A percentile compares a stretch with the other conserved stretches of the same genome.
Evolutionary conservation across 2,113 vertebrate species (phyloP).

Genomic region (Lamprotornis superbus): DNA sequence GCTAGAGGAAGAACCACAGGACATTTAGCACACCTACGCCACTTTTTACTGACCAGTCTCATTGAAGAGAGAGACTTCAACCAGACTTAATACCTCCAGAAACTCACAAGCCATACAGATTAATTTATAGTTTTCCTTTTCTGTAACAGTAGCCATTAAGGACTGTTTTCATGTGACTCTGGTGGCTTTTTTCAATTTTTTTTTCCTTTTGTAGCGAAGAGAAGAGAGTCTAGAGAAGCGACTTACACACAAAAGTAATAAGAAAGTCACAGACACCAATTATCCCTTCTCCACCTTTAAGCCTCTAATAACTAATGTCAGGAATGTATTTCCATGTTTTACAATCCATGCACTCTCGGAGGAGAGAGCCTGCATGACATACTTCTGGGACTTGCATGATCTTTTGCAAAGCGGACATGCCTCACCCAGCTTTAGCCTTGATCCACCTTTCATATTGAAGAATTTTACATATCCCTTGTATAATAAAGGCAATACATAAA

Average conservation of each 20-base stretch:
- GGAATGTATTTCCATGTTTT: neutral
- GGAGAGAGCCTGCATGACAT: neutral
- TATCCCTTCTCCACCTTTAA: neutral
- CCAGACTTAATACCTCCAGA: neutral
- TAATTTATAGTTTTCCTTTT: neutral
- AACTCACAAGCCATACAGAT: neutral
- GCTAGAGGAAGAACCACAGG: neutral
- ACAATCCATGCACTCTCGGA: neutral
- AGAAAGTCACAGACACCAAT: neutral
- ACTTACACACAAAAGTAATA: neutral
- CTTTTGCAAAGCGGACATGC: neutral
- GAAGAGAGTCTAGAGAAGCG: neutral
- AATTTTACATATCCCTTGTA: neutral
- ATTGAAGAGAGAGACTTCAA: neutral
- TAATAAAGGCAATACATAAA: neutral
- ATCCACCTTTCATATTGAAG: neutral
- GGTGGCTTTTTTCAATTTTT: neutral
- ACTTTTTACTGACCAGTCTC: neutral
- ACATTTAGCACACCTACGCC: neutral
- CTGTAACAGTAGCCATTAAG: neutral
- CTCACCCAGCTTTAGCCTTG: neutral
- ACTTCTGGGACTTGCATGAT: neutral
- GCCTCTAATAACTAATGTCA: neutral
- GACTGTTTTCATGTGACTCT: neutral
- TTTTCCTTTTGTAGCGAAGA: neutral